Evolutionary conservation across 2,888 invertebrate genomes (phyloP).

Genomic region (Pinctada fucata): DNA sequence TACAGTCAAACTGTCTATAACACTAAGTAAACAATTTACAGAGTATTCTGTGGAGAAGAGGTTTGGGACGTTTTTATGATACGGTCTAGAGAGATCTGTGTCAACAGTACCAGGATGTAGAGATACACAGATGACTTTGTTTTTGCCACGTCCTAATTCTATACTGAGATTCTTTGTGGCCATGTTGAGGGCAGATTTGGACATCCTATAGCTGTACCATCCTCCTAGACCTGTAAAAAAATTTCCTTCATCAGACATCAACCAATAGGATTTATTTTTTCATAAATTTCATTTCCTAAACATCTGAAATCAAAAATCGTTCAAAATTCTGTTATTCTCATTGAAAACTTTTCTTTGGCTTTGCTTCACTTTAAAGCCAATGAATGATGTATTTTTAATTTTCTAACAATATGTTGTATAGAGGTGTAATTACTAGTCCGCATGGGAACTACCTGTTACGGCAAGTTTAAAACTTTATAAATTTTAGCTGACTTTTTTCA

Average conservation of each 20-base stretch:
- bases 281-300: too few relatives aligned
- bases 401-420: too few relatives aligned
- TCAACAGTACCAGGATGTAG: slow-evolving; percentile 70
- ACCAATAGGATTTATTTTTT: too few relatives aligned
- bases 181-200: slow-evolving; percentile 71
- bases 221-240: slow-evolving; percentile 64
- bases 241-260: not conserved
- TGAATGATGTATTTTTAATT: not conserved
- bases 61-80: slow-evolving; percentile 66
- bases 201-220: slow-evolving; percentile 70
- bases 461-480: too few relatives aligned
- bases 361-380: not conserved
- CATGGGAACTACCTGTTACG: too few relatives aligned
- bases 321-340: too few relatives aligned
- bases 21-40: slow-evolving; percentile 57
- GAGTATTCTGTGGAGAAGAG: slow-evolving; percentile 63
- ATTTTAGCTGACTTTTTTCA: too few relatives aligned
- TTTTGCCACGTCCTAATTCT: slow-evolving; percentile 62
- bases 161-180: slow-evolving; percentile 67
- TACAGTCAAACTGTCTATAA: slow-evolving; percentile 59
- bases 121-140: slow-evolving; percentile 61
- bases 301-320: too few relatives aligned
- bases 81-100: slow-evolving; percentile 66
- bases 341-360: too few relatives aligned
- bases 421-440: too few relatives aligned